Evolutionary conservation across 2,888 invertebrate species (phyloP).

Genomic region (Agrochola litura): DNA sequence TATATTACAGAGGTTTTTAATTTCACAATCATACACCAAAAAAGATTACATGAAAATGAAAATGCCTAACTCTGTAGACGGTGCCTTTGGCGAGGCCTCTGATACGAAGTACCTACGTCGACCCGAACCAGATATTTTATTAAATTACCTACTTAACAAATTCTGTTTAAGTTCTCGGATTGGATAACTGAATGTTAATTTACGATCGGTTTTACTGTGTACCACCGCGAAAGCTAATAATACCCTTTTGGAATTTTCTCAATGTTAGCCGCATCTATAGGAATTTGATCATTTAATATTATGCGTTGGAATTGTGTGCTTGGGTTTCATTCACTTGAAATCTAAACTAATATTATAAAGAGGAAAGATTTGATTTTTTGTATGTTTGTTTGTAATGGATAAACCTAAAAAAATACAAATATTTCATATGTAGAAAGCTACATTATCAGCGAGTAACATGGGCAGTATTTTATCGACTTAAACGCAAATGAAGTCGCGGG

Average conservation of each 20-base stretch:
- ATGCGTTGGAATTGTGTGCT: slow-evolving; percentile 41
- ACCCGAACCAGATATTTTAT: slow-evolving; percentile 73
- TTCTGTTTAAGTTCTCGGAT: slow-evolving; percentile 78
- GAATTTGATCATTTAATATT: slow-evolving; percentile 45
- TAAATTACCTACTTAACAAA: slow-evolving; percentile 80
- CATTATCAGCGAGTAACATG: no score
- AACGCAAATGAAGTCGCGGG: no score
- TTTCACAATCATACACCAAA: slow-evolving; percentile 43
- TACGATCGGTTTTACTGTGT: slow-evolving; percentile 82
- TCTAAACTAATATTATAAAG: neutral
- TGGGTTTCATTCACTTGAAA: slow-evolving; percentile 36
- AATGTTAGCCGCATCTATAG: slow-evolving; percentile 66
- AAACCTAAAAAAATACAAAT: no score
- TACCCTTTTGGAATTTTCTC: slow-evolving; percentile 78
- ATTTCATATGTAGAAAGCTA: no score
- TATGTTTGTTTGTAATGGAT: no score
- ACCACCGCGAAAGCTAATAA: slow-evolving; percentile 80
- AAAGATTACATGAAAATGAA: slow-evolving; percentile 39
- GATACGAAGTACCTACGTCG: slow-evolving; percentile 31
- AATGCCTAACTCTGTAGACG: slow-evolving; percentile 13
- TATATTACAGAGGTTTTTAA: slow-evolving; percentile 39
- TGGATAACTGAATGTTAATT: slow-evolving; percentile 82
- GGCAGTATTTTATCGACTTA: no score
- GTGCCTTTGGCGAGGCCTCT: slow-evolving; percentile 49
- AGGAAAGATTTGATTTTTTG: no score